These are phyloP conservation scores for Trachurus trachurus DNA, from an alignment of 2,797 vertebrate species.

Conservation along the genomic window DNA sequence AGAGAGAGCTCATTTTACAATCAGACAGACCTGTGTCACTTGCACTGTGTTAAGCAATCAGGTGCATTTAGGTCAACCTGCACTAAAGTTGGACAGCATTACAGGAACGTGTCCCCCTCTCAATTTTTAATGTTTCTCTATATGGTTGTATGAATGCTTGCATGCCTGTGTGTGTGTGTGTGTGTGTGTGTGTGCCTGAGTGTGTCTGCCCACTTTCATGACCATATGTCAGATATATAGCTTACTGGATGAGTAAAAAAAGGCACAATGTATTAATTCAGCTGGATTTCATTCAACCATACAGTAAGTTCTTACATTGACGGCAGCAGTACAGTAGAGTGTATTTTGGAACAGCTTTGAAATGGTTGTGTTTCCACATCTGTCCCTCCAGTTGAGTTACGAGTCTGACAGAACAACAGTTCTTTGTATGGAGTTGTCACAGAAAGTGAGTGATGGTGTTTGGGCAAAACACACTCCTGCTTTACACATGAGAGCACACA, in stretches of 20 bases:
- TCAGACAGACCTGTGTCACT: conserved; percentile 3
- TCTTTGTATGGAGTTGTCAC: conserved; percentile 70
- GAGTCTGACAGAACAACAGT: conserved; percentile 55
- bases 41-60: conserved; percentile 6
- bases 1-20: neutral
- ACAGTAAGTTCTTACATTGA: conserved; percentile 32
- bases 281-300: conserved; percentile 30
- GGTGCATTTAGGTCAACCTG: conserved; percentile 25
- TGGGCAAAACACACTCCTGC: conserved; percentile 41
- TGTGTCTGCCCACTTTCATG: conserved; percentile 9
- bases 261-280: conserved; percentile 54
- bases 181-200: neutral
- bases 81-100: conserved; percentile 24
- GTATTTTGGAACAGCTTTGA: conserved; percentile 43
- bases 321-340: conserved; percentile 17
- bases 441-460: conserved; percentile 60
- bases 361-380: conserved; percentile 53
- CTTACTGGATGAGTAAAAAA: conserved; percentile 33
- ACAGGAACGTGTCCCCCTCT: conserved; percentile 29
- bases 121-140: conserved; percentile 26
- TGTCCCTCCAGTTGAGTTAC: conserved; percentile 61
- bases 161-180: neutral
- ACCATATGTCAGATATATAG: conserved; percentile 30
- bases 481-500: conserved; percentile 33
- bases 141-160: neutral